Evolutionary conservation across 1,140 invertebrate species (phyloP), one percentile per base, ranked within the genome.

Genomic region (Drosophila pseudoananassae): DNA sequence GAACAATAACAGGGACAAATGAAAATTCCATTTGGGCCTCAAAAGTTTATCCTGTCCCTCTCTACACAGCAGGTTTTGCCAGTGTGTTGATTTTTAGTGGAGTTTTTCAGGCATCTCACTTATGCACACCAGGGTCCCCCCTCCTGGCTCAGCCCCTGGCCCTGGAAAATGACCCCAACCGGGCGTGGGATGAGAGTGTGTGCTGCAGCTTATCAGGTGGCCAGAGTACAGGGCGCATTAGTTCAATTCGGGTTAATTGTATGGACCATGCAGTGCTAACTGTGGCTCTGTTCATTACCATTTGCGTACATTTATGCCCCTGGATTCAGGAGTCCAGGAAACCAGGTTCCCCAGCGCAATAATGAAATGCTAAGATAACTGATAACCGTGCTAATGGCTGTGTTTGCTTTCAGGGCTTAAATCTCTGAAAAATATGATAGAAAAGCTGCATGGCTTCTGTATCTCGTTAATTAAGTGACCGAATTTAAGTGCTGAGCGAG

Each of bases 21-120:
- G 66, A 46, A 78, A 88, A 87, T 76, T 88, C 65, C 70, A 75
- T 74, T 78, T 61, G 10, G 55, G 10, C 36, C 31, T 50, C 68
- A 69, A 61, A 74, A 74, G 49, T 66, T 79, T 78, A 57, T 63
- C 72, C 43, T 8, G 29, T 46, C 40, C 40, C 9, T 17, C 14
- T 7, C 40, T 14, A 14, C 40, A 9, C 15, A 15, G 8, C 27
- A 33, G 2, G 20, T 33, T 31, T 29, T 52, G 14, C 50, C 50
- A 52, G 50, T 52, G 64, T 70, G 66, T 69, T 70, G 66, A 70
- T 70, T 70, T 69, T 70, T 69, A 69, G 64, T 70, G 47, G 15
- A 15, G 43, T 46, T 69, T 56, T 43, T 29, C 31, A 49, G 66
- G 25, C 31, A 56, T 17, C 43, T 69, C 63, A 68, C 63, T 69